Conservation (phyloP, 2,888 invertebrate species). For the Cryptocephalus moraei region DNA sequence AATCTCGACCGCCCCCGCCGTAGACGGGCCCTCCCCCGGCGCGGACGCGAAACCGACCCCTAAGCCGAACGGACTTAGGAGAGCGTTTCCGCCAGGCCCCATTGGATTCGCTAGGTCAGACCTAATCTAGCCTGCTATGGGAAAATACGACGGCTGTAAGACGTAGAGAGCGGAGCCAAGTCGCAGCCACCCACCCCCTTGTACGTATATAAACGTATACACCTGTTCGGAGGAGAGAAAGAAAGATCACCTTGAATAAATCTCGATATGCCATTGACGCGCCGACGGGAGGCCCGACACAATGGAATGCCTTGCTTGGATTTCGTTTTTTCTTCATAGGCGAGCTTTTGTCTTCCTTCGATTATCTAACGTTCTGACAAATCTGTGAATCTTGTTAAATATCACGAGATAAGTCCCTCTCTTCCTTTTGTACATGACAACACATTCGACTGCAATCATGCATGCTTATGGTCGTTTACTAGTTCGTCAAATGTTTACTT, state of each 20-base stretch:
- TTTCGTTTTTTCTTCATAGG: no score
- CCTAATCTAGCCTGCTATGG: background rate
- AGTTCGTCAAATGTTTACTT: no score
- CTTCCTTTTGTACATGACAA: no score
- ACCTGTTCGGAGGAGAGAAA: background rate
- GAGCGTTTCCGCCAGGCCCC: conserved; percentile 10
- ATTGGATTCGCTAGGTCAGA: conserved; percentile 1
- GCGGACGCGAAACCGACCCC: no score
- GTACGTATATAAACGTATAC: background rate
- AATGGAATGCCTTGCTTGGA: no score
- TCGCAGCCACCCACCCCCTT: background rate
- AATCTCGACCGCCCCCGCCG: conserved; percentile 13
- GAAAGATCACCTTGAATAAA: background rate
- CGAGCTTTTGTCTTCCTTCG: no score
- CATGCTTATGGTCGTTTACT: no score
- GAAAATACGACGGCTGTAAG: conserved; percentile 1
- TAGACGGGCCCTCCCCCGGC: background rate
- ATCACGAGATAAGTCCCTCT: no score
- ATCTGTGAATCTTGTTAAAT: no score
- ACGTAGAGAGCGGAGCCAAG: background rate
- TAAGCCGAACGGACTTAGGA: no score
- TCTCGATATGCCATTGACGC: background rate
- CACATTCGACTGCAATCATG: no score
- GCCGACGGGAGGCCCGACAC: background rate
- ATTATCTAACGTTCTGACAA: no score